Evolutionary conservation across 2,113 vertebrate genomes (phyloP).

Genomic region (Pterophyllum scalare): DNA sequence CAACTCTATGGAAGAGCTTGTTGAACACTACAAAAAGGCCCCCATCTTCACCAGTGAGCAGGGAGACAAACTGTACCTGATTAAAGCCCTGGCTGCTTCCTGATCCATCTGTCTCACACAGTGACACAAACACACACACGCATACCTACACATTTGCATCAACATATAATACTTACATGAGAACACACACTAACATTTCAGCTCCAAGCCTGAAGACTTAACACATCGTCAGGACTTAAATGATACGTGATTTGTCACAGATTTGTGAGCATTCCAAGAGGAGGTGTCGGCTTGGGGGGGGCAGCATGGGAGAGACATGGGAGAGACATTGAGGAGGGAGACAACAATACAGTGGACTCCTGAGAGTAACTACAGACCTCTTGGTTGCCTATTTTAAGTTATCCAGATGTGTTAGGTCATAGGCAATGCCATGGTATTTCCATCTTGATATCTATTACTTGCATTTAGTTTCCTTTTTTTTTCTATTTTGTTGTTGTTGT

Average conservation of each 20-base stretch:
- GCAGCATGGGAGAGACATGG: constrained; percentile 62
- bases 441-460: constrained; percentile 77
- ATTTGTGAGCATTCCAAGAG: constrained; percentile 81
- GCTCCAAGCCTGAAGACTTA: constrained; percentile 68
- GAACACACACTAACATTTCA: constrained; percentile 71
- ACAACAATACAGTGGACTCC: constrained; percentile 67
- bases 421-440: constrained; percentile 79
- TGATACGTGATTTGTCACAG: constrained; percentile 36
- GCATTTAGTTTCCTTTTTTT: constrained; percentile 68
- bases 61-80: constrained; percentile 92
- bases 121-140: constrained; percentile 10
- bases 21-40: constrained; percentile 95
- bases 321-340: constrained; percentile 53
- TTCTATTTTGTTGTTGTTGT: constrained; percentile 64
- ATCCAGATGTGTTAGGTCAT: constrained; percentile 78
- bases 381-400: constrained; percentile 75
- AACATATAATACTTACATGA: constrained; percentile 38
- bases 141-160: constrained; percentile 37
- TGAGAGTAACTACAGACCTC: constrained; percentile 72
- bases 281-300: constrained; percentile 42
- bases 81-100: constrained; percentile 87
- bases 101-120: constrained; percentile 75
- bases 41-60: constrained; percentile 94
- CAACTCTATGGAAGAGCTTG: constrained; percentile 92
- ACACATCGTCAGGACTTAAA: constrained; percentile 73